Conservation (phyloP, 2,888 invertebrate genomes). For the Cosmorhoe ocellata region DNA sequence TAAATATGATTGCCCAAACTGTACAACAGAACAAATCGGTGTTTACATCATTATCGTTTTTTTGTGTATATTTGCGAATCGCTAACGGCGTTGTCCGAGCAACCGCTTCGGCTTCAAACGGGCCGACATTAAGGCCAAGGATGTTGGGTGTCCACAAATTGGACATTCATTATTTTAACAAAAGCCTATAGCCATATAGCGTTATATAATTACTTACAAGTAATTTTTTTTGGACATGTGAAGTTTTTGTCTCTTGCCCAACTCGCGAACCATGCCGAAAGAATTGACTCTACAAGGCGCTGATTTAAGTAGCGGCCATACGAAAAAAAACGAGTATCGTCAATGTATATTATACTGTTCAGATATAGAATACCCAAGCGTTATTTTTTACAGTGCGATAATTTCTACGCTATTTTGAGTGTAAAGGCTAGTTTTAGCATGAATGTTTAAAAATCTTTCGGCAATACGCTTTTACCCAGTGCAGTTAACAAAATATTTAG, state of each 20-base stretch:
- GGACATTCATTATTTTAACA: conserved; percentile 70
- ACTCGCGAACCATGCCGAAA: conserved; percentile 31
- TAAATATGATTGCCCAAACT: conserved; percentile 41
- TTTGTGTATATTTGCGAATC: conserved; percentile 63
- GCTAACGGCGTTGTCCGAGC: conserved; percentile 59
- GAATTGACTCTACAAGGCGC: conserved; percentile 31
- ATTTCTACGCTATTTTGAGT: too few relatives aligned
- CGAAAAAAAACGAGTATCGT: conserved; percentile 23
- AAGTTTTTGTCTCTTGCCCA: conserved; percentile 49
- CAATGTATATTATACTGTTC: too few relatives aligned
- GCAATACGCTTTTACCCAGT: conserved; percentile 31
- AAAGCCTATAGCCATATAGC: conserved; percentile 63
- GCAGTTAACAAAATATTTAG: conserved; percentile 53
- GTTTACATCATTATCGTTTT: conserved; percentile 60
- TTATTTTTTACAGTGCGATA: too few relatives aligned
- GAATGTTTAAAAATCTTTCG: conserved; percentile 36
- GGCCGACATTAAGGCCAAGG: conserved; percentile 72
- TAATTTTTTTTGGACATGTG: conserved; percentile 50
- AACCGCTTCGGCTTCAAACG: conserved; percentile 68
- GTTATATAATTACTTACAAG: conserved; percentile 60
- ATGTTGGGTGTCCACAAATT: conserved; percentile 62
- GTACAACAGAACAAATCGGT: conserved; percentile 43
- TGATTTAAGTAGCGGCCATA: conserved; percentile 31
- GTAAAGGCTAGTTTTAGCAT: neutral
- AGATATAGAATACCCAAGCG: too few relatives aligned